phyloP scores from a whole-genome alignment of 1,140 invertebrate genomes.

The Lysiphlebus fabarum region DNA sequence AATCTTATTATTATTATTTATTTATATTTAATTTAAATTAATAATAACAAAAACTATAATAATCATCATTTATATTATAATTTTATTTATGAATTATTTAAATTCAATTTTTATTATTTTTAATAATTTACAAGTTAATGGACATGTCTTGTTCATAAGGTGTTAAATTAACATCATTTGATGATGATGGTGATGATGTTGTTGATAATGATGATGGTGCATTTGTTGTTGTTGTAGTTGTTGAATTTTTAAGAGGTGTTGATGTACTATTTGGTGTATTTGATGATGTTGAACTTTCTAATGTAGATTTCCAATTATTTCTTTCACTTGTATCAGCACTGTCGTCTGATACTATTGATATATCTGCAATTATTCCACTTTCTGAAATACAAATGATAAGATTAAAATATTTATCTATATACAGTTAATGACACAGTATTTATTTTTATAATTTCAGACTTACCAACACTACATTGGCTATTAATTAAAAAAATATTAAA shows the following conservation, averaged over 20 bases:
- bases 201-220: conserved; percentile 42
- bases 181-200: conserved; percentile 42
- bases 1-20: background rate
- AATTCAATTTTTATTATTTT: conserved; percentile 1
- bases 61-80: background rate
- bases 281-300: conserved; percentile 49
- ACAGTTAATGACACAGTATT: too few species aligned
- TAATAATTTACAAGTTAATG: conserved; percentile 49
- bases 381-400: conserved; percentile 51
- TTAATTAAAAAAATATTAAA: conserved; percentile 57
- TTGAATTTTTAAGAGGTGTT: conserved; percentile 51
- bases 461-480: conserved; percentile 74
- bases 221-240: conserved; percentile 35
- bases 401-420: background rate
- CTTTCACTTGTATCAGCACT: conserved; percentile 52
- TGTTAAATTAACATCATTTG: conserved; percentile 47
- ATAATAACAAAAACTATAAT: background rate
- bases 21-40: conserved; percentile 6
- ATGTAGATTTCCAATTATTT: conserved; percentile 50
- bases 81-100: conserved; percentile 5
- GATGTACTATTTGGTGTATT: conserved; percentile 45
- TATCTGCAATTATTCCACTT: conserved; percentile 74
- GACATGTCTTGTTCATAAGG: conserved; percentile 53
- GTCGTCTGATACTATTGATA: conserved; percentile 63
- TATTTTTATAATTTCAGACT: conserved; percentile 27